phyloP scores from a whole-genome alignment of 2,888 invertebrate species.

The Perdita meconis region DNA sequence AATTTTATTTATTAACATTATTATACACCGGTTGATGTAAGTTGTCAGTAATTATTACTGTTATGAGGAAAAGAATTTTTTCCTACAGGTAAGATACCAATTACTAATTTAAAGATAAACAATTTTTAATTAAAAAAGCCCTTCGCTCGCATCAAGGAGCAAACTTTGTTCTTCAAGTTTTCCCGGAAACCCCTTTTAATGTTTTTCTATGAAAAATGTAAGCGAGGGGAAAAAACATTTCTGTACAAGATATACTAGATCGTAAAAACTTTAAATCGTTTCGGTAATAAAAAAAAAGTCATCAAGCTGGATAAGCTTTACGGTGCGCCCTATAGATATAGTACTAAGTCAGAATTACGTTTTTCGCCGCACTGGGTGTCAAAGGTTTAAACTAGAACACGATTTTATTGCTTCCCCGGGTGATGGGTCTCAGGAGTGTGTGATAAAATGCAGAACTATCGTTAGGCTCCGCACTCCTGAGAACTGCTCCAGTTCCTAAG shows the following conservation, averaged over 20 bases:
- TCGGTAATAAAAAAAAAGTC: neutral
- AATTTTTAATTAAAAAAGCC: no score
- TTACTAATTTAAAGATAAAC: no score
- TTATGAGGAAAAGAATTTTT: no score
- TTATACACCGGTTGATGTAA: no score
- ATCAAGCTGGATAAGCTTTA: neutral
- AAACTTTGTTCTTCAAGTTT: no score
- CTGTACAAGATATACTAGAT: neutral
- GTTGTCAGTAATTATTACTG: no score
- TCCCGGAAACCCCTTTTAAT: no score
- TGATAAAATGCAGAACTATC: slow-evolving; percentile 3
- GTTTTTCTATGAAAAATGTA: no score
- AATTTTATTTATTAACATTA: no score
- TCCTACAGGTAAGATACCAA: no score
- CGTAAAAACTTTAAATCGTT: neutral
- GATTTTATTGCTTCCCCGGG: slow-evolving; percentile 16
- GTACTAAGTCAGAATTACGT: neutral
- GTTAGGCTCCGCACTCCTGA: slow-evolving; percentile 3
- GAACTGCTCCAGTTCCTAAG: neutral
- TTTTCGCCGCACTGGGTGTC: slow-evolving; percentile 2
- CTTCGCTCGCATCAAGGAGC: no score
- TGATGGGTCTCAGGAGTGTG: slow-evolving; percentile 1
- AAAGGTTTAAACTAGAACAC: slow-evolving; percentile 5
- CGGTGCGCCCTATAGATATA: neutral
- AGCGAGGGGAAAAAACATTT: slow-evolving; percentile 24